phyloP scores from a whole-genome alignment of 2,888 invertebrate genomes.

The Hypomecis punctinalis region DNA sequence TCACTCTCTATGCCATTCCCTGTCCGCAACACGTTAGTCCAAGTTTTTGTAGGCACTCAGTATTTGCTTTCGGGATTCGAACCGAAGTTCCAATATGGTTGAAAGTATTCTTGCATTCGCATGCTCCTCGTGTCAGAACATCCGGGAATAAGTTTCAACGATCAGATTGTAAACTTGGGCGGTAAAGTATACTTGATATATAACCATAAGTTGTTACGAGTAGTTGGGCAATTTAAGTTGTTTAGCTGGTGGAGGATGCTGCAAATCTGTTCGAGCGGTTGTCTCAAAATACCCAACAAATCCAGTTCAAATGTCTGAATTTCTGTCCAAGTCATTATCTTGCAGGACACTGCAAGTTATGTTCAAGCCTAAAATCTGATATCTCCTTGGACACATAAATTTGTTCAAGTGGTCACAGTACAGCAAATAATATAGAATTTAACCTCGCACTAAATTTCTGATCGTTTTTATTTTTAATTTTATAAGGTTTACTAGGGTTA shows the following conservation, averaged over 20 bases:
- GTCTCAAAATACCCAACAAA: too few species aligned
- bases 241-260: conserved; percentile 1
- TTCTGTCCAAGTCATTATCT: too few species aligned
- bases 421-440: too few species aligned
- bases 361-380: too few species aligned
- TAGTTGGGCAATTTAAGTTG: conserved; percentile 20
- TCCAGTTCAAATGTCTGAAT: too few species aligned
- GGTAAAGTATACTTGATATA: conserved; percentile 16
- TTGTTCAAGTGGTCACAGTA: too few species aligned
- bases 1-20: conserved; percentile 48
- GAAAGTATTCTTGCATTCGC: conserved; percentile 78
- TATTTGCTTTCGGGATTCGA: conserved; percentile 80
- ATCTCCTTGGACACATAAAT: too few species aligned
- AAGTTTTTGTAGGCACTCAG: conserved; percentile 79
- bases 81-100: conserved; percentile 77
- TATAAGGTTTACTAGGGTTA: too few species aligned
- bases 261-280: too few species aligned
- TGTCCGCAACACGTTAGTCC: conserved; percentile 63
- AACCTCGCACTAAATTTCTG: too few species aligned
- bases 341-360: too few species aligned
- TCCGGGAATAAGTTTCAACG: conserved; percentile 68
- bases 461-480: too few species aligned
- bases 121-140: conserved; percentile 66
- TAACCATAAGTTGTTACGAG: conserved; percentile 40
- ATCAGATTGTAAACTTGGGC: conserved; percentile 71